phyloP scores from a whole-genome alignment of 2,797 vertebrate genomes.

The Prunella strophiata region DNA sequence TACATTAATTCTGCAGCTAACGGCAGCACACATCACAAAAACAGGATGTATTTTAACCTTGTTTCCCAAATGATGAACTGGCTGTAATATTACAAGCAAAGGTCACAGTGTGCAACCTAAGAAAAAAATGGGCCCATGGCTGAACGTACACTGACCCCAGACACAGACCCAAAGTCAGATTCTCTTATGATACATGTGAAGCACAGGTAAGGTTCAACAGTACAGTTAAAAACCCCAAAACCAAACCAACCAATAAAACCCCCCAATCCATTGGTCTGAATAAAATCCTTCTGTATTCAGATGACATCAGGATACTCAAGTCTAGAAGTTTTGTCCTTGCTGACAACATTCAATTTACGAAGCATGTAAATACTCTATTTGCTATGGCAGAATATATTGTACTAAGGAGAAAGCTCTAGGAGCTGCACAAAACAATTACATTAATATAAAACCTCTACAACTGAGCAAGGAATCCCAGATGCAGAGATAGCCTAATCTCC shows the following conservation, averaged over 20 bases:
- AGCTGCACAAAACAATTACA: neutral
- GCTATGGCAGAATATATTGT: neutral
- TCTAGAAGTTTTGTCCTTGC: neutral
- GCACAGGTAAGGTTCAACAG: neutral
- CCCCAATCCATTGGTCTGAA: rapidly evolving
- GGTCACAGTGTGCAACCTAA: neutral
- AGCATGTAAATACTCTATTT: neutral
- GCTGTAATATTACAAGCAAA: neutral
- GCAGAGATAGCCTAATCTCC: neutral
- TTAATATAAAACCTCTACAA: neutral
- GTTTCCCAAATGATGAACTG: neutral
- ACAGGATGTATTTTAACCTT: neutral
- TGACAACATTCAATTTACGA: neutral
- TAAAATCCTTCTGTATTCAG: neutral
- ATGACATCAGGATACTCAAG: rapidly evolving
- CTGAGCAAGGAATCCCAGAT: neutral
- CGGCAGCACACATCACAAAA: neutral
- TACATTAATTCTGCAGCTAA: neutral
- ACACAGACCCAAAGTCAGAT: neutral
- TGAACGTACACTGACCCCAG: neutral
- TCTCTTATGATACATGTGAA: neutral
- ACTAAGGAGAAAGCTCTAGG: neutral
- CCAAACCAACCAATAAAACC: neutral
- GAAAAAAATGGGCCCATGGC: neutral
- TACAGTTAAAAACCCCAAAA: neutral